Percentiles rank a stretch among this genome's conserved stretches.
Evolutionary conservation across 2,113 vertebrate genomes (phyloP).

Genomic region (Aldabrachelys gigantea): DNA sequence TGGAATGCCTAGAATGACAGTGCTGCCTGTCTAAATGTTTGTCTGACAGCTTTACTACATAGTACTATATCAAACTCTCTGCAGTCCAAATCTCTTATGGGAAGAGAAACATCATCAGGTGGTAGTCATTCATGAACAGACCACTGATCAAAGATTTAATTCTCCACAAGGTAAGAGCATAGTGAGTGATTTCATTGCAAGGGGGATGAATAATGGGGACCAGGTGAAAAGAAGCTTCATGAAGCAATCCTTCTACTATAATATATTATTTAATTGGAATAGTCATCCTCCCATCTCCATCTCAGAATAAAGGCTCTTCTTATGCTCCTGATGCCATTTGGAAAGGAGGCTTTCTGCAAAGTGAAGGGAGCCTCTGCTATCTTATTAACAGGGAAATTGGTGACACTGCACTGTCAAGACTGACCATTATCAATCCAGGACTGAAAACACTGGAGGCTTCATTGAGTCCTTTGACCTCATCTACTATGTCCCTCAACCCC

Average conservation of each 20-base stretch:
- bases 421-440: background rate
- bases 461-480: background rate
- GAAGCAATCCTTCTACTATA: background rate
- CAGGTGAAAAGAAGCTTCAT: background rate
- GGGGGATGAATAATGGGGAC: background rate
- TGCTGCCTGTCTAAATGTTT: rapidly evolving
- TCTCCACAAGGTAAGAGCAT: background rate
- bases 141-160: background rate
- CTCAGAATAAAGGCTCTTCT: background rate
- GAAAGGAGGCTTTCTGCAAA: background rate
- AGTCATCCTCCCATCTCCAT: background rate
- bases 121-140: background rate
- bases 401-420: background rate
- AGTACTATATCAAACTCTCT: rapidly evolving
- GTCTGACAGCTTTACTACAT: background rate
- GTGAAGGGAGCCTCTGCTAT: background rate
- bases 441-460: background rate
- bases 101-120: background rate
- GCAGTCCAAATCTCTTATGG: background rate
- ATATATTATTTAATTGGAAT: background rate
- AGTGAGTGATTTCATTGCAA: background rate
- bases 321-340: rapidly evolving
- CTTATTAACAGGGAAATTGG: background rate
- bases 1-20: background rate
- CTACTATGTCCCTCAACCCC: background rate